These are phyloP conservation scores for Bombus cullumanus DNA, from an alignment of 1,140 invertebrate genomes.

Conservation along the genomic window DNA sequence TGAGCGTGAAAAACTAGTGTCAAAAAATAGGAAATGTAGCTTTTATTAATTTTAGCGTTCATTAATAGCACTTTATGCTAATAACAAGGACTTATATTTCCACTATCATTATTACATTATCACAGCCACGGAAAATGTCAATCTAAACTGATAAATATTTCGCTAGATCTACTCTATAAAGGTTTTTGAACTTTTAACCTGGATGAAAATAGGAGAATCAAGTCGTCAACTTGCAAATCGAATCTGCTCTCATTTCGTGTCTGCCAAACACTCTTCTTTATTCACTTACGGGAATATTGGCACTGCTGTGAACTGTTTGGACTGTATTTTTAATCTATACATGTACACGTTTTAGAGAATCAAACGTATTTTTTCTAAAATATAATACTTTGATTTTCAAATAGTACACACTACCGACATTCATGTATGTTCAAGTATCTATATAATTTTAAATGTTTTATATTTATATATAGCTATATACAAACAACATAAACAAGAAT, in stretches of 20 bases:
- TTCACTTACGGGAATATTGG: constrained; percentile 33
- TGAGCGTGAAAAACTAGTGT: neutral
- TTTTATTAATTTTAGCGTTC: constrained; percentile 4
- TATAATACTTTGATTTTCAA: neutral
- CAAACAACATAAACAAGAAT: neutral
- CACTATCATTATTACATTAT: neutral
- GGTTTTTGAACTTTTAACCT: constrained; percentile 65
- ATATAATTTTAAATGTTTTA: neutral
- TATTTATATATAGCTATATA: neutral
- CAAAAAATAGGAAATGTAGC: neutral
- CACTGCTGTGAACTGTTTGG: neutral
- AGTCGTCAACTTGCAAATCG: constrained; percentile 46
- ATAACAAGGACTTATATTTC: neutral
- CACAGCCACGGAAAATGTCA: neutral
- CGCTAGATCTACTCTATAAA: constrained; percentile 5
- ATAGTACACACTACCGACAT: neutral
- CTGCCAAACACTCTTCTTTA: constrained; percentile 46
- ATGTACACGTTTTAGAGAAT: neutral
- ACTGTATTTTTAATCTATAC: constrained; percentile 8
- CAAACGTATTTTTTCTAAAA: neutral
- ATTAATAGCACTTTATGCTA: neutral
- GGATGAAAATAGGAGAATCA: constrained; percentile 52
- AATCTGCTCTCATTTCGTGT: constrained; percentile 55
- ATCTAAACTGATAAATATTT: neutral
- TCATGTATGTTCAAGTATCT: neutral